phyloP scores from a whole-genome alignment of 2,797 vertebrate species.

The Numenius phaeopus region DNA sequence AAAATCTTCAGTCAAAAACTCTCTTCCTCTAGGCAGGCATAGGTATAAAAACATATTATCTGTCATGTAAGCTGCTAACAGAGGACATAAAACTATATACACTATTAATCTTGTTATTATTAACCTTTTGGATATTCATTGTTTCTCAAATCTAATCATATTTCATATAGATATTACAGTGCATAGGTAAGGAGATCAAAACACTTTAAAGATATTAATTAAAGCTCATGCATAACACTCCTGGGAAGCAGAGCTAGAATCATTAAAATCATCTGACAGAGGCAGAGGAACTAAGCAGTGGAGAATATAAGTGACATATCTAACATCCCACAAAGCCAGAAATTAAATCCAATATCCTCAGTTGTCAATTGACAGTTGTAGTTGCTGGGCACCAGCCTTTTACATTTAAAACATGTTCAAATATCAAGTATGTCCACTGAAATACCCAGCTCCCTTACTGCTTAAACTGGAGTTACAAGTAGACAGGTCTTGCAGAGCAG shows the following conservation, averaged over 20 bases:
- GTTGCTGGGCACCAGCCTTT: background rate
- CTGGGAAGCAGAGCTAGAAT: background rate
- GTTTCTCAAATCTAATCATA: slow-evolving; percentile 1
- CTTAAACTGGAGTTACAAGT: background rate
- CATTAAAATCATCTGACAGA: slow-evolving; percentile 15
- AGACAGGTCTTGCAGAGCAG: background rate
- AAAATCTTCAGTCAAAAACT: background rate
- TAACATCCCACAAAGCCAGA: background rate
- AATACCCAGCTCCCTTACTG: background rate
- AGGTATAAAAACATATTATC: background rate
- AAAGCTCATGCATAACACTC: background rate
- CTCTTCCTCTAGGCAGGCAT: background rate
- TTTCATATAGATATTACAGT: background rate
- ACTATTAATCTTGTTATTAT: background rate
- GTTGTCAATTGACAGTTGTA: background rate
- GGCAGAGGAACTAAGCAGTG: background rate
- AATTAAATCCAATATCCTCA: background rate
- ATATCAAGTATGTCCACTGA: background rate
- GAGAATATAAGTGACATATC: background rate
- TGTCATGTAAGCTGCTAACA: background rate
- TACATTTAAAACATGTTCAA: background rate
- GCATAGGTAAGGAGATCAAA: slow-evolving; percentile 6
- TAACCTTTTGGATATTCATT: background rate
- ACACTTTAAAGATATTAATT: slow-evolving; percentile 33
- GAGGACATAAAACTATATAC: background rate